Evolutionary conservation across 2,888 invertebrate species (phyloP), one percentile per base, ranked within the genome.

Genomic region (Pristionchus japonicus): DNA sequence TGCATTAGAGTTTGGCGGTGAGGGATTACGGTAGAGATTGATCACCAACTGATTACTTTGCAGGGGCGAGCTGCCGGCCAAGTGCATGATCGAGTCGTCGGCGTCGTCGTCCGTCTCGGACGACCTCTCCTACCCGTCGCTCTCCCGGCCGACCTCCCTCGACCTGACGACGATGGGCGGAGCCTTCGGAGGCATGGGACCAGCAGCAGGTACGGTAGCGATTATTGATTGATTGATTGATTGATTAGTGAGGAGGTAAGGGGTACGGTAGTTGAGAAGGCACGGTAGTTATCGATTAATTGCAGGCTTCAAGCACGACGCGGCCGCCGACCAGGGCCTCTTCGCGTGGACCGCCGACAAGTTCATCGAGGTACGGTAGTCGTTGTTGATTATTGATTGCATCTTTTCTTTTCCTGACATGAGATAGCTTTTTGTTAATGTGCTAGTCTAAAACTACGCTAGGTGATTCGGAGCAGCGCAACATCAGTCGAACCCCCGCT

Each of bases 331-430:
- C 40, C 83, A 88, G 37, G 67, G 84, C 27, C 70, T 89, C 70
- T 83, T 89, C 88, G 70, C 83, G 64, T 93, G 92, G 89, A 91
- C 93, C 88, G 90, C 92, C 49, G 92, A 93, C 89, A 89, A 87
- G 70, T 93, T 93, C 90, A 93, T 93, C 88, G 89, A 90, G 27
- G 92, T 88, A 37, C n/a, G 27, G 92, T 88, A 47, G 15, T 11
- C 34, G 1, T 3, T 57, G 37, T n/a, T n/a, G n/a, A n/a, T n/a
- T n/a, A n/a, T n/a, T n/a, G n/a, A n/a, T n/a, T n/a, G n/a, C n/a
- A n/a, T n/a, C n/a, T n/a, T n/a, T n/a, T n/a, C n/a, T n/a, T n/a
- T n/a, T n/a, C n/a, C n/a, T n/a, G n/a, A n/a, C n/a, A n/a, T n/a
- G n/a, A n/a, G n/a, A n/a, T n/a, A n/a, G n/a, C n/a, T n/a, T n/a